phyloP scores from a whole-genome alignment of 2,113 vertebrate species.

The Orthochromis malagaraziensis region DNA sequence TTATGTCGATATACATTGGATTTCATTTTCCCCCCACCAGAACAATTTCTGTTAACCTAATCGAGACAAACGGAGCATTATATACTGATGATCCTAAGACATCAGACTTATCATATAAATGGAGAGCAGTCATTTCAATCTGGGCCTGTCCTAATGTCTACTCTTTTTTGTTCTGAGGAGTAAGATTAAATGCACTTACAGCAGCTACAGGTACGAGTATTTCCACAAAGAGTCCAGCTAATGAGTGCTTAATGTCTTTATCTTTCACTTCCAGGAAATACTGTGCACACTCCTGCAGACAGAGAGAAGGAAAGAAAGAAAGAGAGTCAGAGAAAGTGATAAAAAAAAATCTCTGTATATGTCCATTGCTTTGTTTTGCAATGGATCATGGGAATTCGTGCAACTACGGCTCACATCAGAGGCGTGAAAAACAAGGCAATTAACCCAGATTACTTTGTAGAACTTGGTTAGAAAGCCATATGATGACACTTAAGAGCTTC shows the following conservation, averaged over 20 bases:
- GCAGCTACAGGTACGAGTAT: constrained; percentile 97
- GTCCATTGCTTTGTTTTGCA: neutral
- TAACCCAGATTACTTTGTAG: neutral
- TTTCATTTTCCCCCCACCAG: accelerated
- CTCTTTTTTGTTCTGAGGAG: neutral
- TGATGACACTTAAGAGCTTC: neutral
- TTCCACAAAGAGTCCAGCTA: constrained; percentile 97
- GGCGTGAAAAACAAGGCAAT: neutral
- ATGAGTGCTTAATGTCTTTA: constrained; percentile 96
- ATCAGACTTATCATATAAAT: neutral
- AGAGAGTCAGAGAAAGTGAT: neutral
- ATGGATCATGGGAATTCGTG: neutral
- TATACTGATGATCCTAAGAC: neutral
- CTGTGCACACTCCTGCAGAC: constrained; percentile 90
- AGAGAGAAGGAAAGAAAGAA: neutral
- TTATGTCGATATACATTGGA: neutral
- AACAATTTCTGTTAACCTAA: neutral
- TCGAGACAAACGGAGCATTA: neutral
- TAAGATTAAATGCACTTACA: constrained; percentile 73
- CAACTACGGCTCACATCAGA: neutral
- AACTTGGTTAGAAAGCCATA: neutral
- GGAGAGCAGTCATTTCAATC: neutral
- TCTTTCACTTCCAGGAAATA: constrained; percentile 99
- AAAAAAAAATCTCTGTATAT: neutral
- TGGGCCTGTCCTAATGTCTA: neutral